Evolutionary conservation across 2,113 vertebrate species (phyloP).

Genomic region (Sinocyclocheilus grahami): DNA sequence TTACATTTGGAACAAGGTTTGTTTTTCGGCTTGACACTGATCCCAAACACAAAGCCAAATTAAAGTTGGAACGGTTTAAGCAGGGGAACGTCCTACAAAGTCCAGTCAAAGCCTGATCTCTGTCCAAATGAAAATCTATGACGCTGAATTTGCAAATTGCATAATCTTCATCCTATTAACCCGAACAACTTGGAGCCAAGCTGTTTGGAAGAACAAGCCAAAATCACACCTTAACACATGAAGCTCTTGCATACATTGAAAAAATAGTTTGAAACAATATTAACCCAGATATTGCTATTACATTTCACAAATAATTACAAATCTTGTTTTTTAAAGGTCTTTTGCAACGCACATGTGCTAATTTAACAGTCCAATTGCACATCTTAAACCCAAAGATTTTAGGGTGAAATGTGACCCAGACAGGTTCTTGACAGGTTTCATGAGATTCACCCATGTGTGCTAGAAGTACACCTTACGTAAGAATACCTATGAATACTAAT

Average conservation of each 20-base stretch:
- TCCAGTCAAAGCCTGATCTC: slow-evolving; percentile 29
- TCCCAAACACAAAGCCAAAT: slow-evolving; percentile 13
- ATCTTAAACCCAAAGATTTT: neutral
- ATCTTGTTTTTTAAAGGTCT: neutral
- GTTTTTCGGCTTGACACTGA: slow-evolving; percentile 10
- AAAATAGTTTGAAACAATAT: neutral
- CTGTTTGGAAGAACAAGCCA: neutral
- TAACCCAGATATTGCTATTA: neutral
- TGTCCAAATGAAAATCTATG: slow-evolving; percentile 26
- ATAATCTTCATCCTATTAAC: slow-evolving; percentile 23
- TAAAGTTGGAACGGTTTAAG: slow-evolving; percentile 10
- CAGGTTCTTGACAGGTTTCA: slow-evolving; percentile 3
- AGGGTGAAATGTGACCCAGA: neutral
- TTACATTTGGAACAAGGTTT: neutral
- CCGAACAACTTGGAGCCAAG: neutral
- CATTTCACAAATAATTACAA: neutral
- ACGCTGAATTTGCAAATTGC: slow-evolving; percentile 2
- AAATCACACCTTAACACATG: slow-evolving; percentile 1
- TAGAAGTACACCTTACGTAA: neutral
- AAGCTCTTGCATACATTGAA: neutral
- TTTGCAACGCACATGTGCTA: slow-evolving; percentile 8
- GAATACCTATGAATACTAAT: slow-evolving; percentile 32
- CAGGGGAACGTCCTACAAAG: slow-evolving; percentile 2
- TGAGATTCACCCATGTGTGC: slow-evolving; percentile 12
- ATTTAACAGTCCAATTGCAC: neutral